Conservation (phyloP, 2,888 invertebrate genomes). For the Pammene fasciana region DNA sequence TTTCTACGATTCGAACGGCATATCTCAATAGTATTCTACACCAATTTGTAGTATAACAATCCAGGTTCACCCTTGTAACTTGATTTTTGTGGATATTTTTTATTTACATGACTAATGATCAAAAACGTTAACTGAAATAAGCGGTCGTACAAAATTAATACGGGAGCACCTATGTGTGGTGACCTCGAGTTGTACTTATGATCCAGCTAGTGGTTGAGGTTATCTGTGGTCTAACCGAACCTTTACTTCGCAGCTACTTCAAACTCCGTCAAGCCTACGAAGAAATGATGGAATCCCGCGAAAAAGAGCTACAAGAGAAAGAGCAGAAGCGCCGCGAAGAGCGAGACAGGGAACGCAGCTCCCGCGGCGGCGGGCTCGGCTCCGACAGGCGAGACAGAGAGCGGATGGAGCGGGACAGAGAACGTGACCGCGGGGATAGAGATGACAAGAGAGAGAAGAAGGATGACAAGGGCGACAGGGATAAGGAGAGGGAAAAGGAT, state of each 20-base stretch:
- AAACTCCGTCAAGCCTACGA: constrained; percentile 87
- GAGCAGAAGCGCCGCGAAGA: constrained; percentile 75
- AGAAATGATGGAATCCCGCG: constrained; percentile 85
- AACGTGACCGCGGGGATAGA: constrained; percentile 2
- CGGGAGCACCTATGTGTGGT: no score
- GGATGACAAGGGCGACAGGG: constrained; percentile 47
- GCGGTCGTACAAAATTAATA: no score
- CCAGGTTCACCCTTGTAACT: no score
- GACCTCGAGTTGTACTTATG: no score
- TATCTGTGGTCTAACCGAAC: not conserved
- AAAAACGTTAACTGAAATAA: no score
- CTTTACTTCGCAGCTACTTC: constrained; percentile 77
- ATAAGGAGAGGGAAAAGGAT: constrained; percentile 51
- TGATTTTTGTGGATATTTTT: no score
- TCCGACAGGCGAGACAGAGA: constrained; percentile 74
- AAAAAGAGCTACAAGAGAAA: constrained; percentile 85
- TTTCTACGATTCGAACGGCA: no score
- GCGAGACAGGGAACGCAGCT: constrained; percentile 67
- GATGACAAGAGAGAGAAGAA: constrained; percentile 56
- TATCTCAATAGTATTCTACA: no score
- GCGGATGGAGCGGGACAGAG: constrained; percentile 73
- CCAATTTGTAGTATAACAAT: no score
- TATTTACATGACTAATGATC: no score
- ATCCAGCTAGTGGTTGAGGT: no score
- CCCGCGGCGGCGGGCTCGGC: constrained; percentile 69